Evolutionary conservation across 2,797 vertebrate species (phyloP), one percentile per base, ranked within the genome.

Genomic region (Sternotherus odoratus): DNA sequence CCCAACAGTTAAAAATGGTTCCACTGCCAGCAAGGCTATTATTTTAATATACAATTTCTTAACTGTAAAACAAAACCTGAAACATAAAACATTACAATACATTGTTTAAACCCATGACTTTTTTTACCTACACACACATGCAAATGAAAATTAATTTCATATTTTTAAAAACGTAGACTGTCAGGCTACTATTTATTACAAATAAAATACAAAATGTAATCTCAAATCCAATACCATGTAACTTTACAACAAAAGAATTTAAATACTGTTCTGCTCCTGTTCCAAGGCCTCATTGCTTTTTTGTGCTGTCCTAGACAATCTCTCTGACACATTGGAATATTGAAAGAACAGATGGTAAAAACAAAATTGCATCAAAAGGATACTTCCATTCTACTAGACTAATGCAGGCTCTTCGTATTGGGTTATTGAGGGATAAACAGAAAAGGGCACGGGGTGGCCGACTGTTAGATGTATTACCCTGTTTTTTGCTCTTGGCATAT

Each of bases 381-480:
- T 99, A 99, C 99, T 99, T 99, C 99, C 99, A 99, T 98, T 99
- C 99, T 98, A 99, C 99, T 97, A 99, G 98, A 98, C 99, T 99
- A 98, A 99, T 99, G 98, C 99, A 99, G 98, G 99, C 99, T 98
- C 99, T 99, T 97, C 99, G 98, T 98, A 99, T 98, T 95, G 99
- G 99, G 98, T 99, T 99, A 98, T 99, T 99, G 97, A 99, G 99
- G 88, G 98, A 99, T 97, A 99, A 98, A 97, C 99, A 99, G 98
- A 99, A 99, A 94, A 99, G 99, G 96, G 99, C 99, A 57, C 99
- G 99, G 82, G 98, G 98, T 51, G 99, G 99, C 97, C 99, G 98
- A 98, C 98, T 99, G 98, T 99, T 99, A 89, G 99, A 98, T 0
- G 99, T 99, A 90, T 99, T 98, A 98, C 99, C 99, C 98, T 99